Conservation (phyloP, 2,113 vertebrate species). For the Xerus inauris region DNA sequence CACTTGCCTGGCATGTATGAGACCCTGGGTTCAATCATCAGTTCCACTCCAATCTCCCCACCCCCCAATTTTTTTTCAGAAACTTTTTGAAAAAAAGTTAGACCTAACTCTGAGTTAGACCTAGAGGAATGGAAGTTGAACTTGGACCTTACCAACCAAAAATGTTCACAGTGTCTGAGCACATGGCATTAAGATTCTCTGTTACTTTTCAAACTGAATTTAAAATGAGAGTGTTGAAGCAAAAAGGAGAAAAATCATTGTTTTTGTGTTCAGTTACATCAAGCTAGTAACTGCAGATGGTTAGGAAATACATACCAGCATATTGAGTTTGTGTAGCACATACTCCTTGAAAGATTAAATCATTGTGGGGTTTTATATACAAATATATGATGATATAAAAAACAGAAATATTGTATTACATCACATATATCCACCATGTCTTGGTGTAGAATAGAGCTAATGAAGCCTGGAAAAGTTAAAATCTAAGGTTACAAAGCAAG, state of each 20-base stretch:
- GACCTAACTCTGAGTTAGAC: not conserved
- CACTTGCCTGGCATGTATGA: no score
- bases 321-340: not conserved
- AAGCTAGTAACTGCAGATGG: not conserved
- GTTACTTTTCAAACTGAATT: not conserved
- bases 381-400: not conserved
- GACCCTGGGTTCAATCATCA: no score
- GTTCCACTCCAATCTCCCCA: no score
- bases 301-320: not conserved
- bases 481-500: not conserved
- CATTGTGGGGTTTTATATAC: not conserved
- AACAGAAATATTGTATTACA: not conserved
- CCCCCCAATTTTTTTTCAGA: not conserved
- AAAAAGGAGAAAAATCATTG: not conserved
- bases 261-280: not conserved
- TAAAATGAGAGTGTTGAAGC: not conserved
- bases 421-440: not conserved
- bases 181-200: not conserved
- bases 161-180: not conserved
- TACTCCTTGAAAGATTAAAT: conserved; percentile 1
- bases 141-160: conserved; percentile 14
- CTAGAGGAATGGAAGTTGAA: not conserved
- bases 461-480: not conserved
- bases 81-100: not conserved
- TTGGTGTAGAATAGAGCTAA: not conserved